These are phyloP conservation scores for Macrobrachium rosenbergii DNA, from an alignment of 1,140 invertebrate genomes.

Conservation along the genomic window DNA sequence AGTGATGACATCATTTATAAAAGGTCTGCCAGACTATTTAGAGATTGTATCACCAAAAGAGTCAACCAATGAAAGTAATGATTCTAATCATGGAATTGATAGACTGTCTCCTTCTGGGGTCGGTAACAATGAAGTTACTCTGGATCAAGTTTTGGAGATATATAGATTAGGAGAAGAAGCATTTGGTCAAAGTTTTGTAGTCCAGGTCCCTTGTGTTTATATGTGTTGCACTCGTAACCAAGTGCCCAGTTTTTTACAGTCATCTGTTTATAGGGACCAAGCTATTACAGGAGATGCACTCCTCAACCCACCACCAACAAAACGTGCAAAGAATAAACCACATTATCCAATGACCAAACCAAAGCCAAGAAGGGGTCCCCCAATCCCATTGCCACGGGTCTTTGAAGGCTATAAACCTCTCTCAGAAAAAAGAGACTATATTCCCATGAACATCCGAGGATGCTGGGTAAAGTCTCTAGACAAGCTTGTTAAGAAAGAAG, in stretches of 20 bases:
- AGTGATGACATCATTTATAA: slow-evolving; percentile 56
- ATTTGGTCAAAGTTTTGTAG: slow-evolving; percentile 57
- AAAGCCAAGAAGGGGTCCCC: slow-evolving; percentile 47
- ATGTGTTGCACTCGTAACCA: slow-evolving; percentile 57
- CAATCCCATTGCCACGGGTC: slow-evolving; percentile 12
- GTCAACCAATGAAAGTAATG: not conserved
- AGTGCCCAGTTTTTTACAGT: slow-evolving; percentile 58
- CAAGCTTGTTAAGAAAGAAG: slow-evolving; percentile 44
- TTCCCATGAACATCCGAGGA: slow-evolving; percentile 55
- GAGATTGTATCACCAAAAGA: slow-evolving; percentile 40
- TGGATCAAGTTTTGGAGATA: slow-evolving; percentile 56
- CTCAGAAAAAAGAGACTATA: slow-evolving; percentile 34
- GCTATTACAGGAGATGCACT: slow-evolving; percentile 63
- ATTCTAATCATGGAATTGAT: not conserved
- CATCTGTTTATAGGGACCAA: slow-evolving; percentile 59
- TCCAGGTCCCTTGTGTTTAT: slow-evolving; percentile 61
- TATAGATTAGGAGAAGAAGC: slow-evolving; percentile 60
- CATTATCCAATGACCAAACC: slow-evolving; percentile 43
- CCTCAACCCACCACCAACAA: slow-evolving; percentile 54
- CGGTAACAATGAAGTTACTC: slow-evolving; percentile 43
- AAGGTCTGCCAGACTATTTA: slow-evolving; percentile 50
- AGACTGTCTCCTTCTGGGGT: slow-evolving; percentile 9
- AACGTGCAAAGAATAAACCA: slow-evolving; percentile 40
- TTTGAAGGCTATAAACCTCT: slow-evolving; percentile 48
- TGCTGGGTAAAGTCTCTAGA: slow-evolving; percentile 42